Conservation (phyloP, 2,797 vertebrate genomes). For the Philypnodon macrostomus region DNA sequence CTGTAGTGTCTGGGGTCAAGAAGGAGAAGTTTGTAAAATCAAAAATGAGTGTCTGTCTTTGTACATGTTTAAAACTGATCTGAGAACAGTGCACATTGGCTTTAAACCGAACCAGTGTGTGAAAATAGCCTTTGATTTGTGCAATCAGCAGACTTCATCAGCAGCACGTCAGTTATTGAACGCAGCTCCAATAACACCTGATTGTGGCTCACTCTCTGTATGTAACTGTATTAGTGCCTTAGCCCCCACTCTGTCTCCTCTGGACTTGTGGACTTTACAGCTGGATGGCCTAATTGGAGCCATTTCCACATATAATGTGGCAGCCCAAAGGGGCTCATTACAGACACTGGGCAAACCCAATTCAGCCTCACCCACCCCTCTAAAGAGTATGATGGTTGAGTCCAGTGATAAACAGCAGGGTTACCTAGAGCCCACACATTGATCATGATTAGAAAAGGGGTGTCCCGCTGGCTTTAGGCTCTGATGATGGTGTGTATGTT, state of each 20-base stretch:
- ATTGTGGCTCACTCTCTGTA: conserved; percentile 36
- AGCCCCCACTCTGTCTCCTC: conserved; percentile 38
- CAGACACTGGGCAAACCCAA: conserved; percentile 25
- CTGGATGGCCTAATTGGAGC: conserved; percentile 67
- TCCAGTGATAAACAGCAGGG: conserved; percentile 34
- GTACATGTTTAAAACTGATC: conserved; percentile 8
- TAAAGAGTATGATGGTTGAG: conserved; percentile 45
- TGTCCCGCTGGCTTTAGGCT: conserved; percentile 27
- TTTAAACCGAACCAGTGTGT: conserved; percentile 9
- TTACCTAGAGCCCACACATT: conserved; percentile 42
- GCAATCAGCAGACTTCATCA: conserved; percentile 40
- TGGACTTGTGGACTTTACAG: conserved; percentile 52
- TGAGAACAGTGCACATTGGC: conserved; percentile 5
- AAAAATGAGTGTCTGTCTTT: conserved; percentile 12
- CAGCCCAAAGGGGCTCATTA: conserved; percentile 66
- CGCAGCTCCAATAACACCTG: conserved; percentile 41
- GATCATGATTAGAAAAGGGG: conserved; percentile 44
- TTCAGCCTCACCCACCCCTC: conserved; percentile 29
- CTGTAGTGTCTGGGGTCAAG: conserved; percentile 11
- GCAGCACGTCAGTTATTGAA: conserved; percentile 37
- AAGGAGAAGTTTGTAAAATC: conserved; percentile 7
- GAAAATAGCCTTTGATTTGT: conserved; percentile 32
- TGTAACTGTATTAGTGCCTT: conserved; percentile 44
- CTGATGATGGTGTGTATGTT: conserved; percentile 20
- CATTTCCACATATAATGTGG: conserved; percentile 69